Base-by-base conservation (phyloP, 1,140 invertebrate species). In the Orchesella cincta region DNA sequence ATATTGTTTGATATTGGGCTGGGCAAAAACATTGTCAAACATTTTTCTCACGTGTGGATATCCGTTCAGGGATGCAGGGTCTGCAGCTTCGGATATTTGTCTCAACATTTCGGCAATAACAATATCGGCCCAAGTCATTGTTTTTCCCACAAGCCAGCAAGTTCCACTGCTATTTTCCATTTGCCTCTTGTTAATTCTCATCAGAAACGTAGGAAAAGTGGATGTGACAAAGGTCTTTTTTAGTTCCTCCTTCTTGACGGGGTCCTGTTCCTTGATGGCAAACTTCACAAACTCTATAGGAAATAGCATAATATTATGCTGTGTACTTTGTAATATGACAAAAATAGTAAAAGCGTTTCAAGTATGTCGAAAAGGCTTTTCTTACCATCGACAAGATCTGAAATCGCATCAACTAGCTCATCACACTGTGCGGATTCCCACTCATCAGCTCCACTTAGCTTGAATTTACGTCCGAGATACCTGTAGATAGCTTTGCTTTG, bases 381-480 rank as follows among this genome's bases (percentile, higher is more conserved):
- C 39, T 12, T 46, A 46, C 72, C 71, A 5, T 0, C 28, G 18
- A 57, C 29, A 29, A 80, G 31, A 83, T 90, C 89, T 8, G 85
- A 86, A 1, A 90, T 84, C n/a, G 87, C 86, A 82, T 90, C 90
- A 36, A 89, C 89, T 34, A 90, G 83, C 76, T 88, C 87, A 80
- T 91, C 90, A 80, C 89, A 89, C 52, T 87, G 85, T 80, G 90
- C 86, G 26, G 88, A 86, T 85, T 92, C 90, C 88, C 90, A 88
- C 82, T 91, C 88, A 83, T 88, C 85, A 81, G 87, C 84, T 75
- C 89, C 89, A 81, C 88, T 85, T 78, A 93, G 83, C 81, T 88
- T 87, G 80, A 88, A 87, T 80, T 89, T 85, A 52, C 85, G 86
- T 0, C 90, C 92, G n/a, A 93, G 34, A 39, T 73, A 39, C 23